Conservation (phyloP, 2,888 invertebrate species). For the Harpagoxenus sublaevis region DNA sequence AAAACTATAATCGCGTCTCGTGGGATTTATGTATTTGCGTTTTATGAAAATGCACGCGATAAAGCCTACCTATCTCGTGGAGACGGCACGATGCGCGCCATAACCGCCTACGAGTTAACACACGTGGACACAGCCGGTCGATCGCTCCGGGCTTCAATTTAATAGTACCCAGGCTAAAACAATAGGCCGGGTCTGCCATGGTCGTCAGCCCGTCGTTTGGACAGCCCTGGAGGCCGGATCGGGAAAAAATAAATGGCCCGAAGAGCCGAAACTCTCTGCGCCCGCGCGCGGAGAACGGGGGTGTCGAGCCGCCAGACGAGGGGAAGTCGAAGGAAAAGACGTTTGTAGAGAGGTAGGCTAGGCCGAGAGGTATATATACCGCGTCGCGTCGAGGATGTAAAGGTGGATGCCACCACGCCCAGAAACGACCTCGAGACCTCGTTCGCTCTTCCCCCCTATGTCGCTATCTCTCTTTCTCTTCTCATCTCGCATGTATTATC, state of each 20-base stretch:
- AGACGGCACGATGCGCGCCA: slow-evolving; percentile 58
- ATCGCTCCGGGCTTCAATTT: slow-evolving; percentile 79
- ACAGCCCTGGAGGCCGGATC: slow-evolving; percentile 79
- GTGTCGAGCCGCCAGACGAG: slow-evolving; percentile 56
- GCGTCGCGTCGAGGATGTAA: slow-evolving; percentile 66
- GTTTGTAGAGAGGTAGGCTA: slow-evolving; percentile 59
- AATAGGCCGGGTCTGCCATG: slow-evolving; percentile 77
- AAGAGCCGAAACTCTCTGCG: slow-evolving; percentile 76
- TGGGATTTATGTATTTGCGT: slow-evolving; percentile 29
- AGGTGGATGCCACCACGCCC: slow-evolving; percentile 84
- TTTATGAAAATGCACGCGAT: slow-evolving; percentile 22
- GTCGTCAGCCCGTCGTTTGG: slow-evolving; percentile 78
- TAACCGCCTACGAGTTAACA: slow-evolving; percentile 76
- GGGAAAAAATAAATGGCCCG: slow-evolving; percentile 81
- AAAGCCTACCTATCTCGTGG: slow-evolving; percentile 29
- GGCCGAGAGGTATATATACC: slow-evolving; percentile 59
- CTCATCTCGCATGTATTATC: slow-evolving; percentile 71
- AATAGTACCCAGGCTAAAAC: slow-evolving; percentile 79
- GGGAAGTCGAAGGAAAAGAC: slow-evolving; percentile 67
- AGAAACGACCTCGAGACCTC: slow-evolving; percentile 81
- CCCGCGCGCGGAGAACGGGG: slow-evolving; percentile 58
- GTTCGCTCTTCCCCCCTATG: slow-evolving; percentile 59
- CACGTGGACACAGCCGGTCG: slow-evolving; percentile 72
- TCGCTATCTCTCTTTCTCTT: slow-evolving; percentile 39
- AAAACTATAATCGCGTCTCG: slow-evolving; percentile 16